A percentile compares a stretch with the other conserved stretches of the same genome.
Evolutionary conservation across 2,888 invertebrate genomes (phyloP).

Genomic region (Eupithecia subfuscata): DNA sequence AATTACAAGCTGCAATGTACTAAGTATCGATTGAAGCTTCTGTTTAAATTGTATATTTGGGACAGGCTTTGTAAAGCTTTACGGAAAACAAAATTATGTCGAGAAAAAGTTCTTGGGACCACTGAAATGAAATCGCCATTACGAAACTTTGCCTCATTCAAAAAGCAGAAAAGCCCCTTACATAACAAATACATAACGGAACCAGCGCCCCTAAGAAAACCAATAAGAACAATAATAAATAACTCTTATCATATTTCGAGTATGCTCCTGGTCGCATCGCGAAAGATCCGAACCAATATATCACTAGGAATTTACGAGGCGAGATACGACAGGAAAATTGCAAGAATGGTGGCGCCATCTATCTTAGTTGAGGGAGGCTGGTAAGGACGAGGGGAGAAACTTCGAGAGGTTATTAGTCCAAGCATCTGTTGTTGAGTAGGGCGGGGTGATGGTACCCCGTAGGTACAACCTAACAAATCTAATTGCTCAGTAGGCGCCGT

Average conservation of each 20-base stretch:
- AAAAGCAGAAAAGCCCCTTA: conserved; percentile 55
- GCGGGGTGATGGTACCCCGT: conserved; percentile 81
- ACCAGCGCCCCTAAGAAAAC: conserved; percentile 76
- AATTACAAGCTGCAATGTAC: conserved; percentile 12
- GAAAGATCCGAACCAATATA: conserved; percentile 88
- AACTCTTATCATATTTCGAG: conserved; percentile 85
- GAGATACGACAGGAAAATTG: conserved; percentile 97
- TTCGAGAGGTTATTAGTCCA: conserved; percentile 85
- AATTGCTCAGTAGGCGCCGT: conserved; percentile 84
- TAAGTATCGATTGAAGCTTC: neutral
- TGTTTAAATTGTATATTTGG: neutral
- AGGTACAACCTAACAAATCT: conserved; percentile 84
- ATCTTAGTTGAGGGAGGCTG: conserved; percentile 88
- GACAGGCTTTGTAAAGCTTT: neutral
- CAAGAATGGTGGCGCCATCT: conserved; percentile 96
- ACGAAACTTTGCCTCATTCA: conserved; percentile 23
- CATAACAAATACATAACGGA: conserved; percentile 60
- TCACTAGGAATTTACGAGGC: conserved; percentile 94
- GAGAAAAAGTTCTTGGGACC: neutral
- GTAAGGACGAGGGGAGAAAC: conserved; percentile 77
- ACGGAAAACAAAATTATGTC: neutral
- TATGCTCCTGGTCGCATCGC: conserved; percentile 84
- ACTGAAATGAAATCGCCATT: neutral
- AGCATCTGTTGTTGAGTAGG: conserved; percentile 85
- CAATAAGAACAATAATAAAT: conserved; percentile 85